Percentiles rank a stretch among this genome's conserved stretches.
These are phyloP conservation scores for Philypnodon macrostomus DNA, from an alignment of 2,797 vertebrate species.

Conservation along the genomic window DNA sequence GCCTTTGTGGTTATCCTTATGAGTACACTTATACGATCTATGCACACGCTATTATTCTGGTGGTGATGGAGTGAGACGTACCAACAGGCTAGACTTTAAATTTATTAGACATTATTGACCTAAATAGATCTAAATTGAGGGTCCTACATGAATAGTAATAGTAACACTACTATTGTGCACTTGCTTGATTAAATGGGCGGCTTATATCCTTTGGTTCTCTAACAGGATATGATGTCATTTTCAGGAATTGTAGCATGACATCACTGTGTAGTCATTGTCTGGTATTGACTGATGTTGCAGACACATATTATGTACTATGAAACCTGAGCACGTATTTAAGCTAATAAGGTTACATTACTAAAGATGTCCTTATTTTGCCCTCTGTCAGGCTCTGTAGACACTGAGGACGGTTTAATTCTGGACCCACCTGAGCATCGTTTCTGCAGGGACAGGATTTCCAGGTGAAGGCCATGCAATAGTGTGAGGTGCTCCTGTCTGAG, in stretches of 20 bases:
- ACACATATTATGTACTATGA: conserved; percentile 26
- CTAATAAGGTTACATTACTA: neutral
- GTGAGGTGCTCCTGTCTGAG: conserved; percentile 93
- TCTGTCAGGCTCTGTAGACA: neutral
- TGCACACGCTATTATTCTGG: neutral
- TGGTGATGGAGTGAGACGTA: neutral
- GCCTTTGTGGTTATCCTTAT: conserved; percentile 6
- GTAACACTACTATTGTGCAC: conserved; percentile 1
- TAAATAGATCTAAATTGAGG: too few relatives aligned
- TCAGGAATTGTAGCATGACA: conserved; percentile 53
- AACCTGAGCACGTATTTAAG: neutral
- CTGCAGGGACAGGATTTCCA: conserved; percentile 94
- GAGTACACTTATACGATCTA: neutral
- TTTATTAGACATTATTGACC: too few relatives aligned
- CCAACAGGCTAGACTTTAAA: neutral
- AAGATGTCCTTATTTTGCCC: neutral
- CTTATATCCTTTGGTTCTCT: conserved; percentile 31
- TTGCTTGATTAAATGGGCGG: conserved; percentile 47
- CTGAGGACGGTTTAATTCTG: neutral
- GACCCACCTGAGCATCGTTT: conserved; percentile 90
- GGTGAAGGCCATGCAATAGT: conserved; percentile 89
- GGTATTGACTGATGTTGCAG: conserved; percentile 40
- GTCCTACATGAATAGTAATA: conserved; percentile 1
- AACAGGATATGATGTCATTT: conserved; percentile 60
- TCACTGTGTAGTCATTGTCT: conserved; percentile 50